phyloP scores from a whole-genome alignment of 2,888 invertebrate genomes.

The Spodoptera exigua region DNA sequence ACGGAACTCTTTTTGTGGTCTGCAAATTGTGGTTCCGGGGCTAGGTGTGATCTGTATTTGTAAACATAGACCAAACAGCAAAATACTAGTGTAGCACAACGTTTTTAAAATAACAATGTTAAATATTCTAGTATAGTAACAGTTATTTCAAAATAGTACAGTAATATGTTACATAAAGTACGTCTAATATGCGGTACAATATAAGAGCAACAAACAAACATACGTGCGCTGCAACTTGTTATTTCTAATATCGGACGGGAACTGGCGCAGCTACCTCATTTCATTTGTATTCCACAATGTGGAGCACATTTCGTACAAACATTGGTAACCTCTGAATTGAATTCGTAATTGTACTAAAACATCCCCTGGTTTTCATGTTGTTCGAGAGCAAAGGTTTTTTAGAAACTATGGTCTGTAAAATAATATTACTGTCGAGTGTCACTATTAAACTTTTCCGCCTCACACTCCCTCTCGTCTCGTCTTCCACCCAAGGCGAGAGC shows the following conservation, averaged over 20 bases:
- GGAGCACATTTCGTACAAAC: conserved; percentile 61
- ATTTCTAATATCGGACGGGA: conserved; percentile 56
- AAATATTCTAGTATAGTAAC: no score
- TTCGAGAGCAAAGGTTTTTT: conserved; percentile 10
- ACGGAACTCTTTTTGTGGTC: no score
- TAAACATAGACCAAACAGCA: no score
- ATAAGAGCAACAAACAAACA: conserved; percentile 7
- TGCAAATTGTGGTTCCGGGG: no score
- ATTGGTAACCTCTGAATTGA: conserved; percentile 60
- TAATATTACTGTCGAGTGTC: background rate
- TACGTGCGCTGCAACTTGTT: conserved; percentile 52
- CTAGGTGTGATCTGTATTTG: no score
- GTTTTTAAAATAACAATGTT: no score
- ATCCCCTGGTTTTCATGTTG: conserved; percentile 42
- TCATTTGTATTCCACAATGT: conserved; percentile 64
- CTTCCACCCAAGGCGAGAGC: no score
- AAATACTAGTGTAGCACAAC: no score
- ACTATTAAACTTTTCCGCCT: no score
- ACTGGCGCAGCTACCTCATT: conserved; percentile 54
- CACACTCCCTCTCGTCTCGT: no score
- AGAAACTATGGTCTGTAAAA: background rate
- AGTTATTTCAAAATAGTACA: conserved; percentile 4
- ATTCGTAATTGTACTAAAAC: conserved; percentile 54
- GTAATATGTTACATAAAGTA: conserved; percentile 9
- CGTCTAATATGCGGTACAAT: conserved; percentile 36